These are phyloP conservation scores for Coelopa frigida DNA, from an alignment of 1,140 invertebrate species.

Conservation along the genomic window DNA sequence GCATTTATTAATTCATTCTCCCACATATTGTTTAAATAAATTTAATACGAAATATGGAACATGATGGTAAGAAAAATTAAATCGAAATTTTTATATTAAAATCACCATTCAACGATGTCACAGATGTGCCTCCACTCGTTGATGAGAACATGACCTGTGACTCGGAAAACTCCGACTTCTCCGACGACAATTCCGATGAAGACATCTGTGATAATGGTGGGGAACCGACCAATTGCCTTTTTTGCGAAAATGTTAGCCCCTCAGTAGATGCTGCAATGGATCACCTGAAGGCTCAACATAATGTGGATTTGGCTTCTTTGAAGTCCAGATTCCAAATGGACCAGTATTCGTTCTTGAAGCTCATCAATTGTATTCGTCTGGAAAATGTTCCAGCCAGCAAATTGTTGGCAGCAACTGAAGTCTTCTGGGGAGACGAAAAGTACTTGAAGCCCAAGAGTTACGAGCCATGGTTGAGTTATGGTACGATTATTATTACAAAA, in stretches of 20 bases:
- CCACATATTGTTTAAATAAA: too few species aligned
- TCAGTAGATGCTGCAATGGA: constrained; percentile 50
- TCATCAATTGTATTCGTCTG: constrained; percentile 78
- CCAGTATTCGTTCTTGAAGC: constrained; percentile 74
- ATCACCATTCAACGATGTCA: not conserved
- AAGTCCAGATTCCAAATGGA: constrained; percentile 69
- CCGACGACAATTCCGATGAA: constrained; percentile 21
- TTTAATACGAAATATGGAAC: not conserved
- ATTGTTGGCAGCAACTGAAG: constrained; percentile 48
- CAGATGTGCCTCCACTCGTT: constrained; percentile 10
- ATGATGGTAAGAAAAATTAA: not conserved
- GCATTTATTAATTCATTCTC: too few species aligned
- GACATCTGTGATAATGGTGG: constrained; percentile 18
- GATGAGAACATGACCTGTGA: not conserved
- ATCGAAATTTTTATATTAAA: not conserved
- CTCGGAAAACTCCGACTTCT: too few species aligned
- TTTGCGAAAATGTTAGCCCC: constrained; percentile 49
- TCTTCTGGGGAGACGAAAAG: constrained; percentile 64
- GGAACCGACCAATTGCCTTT: constrained; percentile 46
- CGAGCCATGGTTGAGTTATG: constrained; percentile 79
- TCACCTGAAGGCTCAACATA: constrained; percentile 55
- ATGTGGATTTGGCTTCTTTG: constrained; percentile 61
- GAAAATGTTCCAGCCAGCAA: constrained; percentile 53
- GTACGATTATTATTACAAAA: constrained; percentile 49
- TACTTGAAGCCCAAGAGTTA: constrained; percentile 74